phyloP scores from a whole-genome alignment of 1,140 invertebrate genomes.

The Lycorma delicatula region DNA sequence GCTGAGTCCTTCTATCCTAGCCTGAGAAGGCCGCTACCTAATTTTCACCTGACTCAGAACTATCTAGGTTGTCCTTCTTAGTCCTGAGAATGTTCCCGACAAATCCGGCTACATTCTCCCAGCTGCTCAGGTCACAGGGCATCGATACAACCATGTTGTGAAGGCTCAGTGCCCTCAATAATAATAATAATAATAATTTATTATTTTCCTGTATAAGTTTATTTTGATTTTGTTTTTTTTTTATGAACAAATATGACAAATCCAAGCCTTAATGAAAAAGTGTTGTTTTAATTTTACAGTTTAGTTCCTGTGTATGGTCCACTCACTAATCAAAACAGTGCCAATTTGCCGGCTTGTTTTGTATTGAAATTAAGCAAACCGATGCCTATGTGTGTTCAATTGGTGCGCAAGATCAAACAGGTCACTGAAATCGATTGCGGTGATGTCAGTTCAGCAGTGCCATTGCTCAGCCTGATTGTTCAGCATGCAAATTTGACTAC shows the following conservation, averaged over 20 bases:
- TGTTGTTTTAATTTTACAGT: conserved; percentile 34
- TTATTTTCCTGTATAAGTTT: too few relatives aligned
- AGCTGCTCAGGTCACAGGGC: too few relatives aligned
- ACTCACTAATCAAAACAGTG: conserved; percentile 73
- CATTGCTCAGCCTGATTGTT: conserved; percentile 66
- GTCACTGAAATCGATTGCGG: conserved; percentile 62
- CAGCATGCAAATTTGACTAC: conserved; percentile 63
- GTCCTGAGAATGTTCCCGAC: too few relatives aligned
- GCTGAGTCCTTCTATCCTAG: too few relatives aligned
- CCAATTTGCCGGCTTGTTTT: conserved; percentile 82
- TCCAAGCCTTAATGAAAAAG: not conserved
- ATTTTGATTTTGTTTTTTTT: too few relatives aligned
- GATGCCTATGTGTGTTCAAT: conserved; percentile 69
- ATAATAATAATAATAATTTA: too few relatives aligned
- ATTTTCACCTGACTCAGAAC: too few relatives aligned
- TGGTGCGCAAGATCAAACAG: conserved; percentile 63
- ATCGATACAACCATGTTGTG: too few relatives aligned
- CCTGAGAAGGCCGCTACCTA: too few relatives aligned
- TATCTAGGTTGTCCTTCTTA: too few relatives aligned
- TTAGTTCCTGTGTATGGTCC: conserved; percentile 63
- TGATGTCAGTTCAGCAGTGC: conserved; percentile 50
- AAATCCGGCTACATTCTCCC: too few relatives aligned
- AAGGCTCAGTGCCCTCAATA: too few relatives aligned
- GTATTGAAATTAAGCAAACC: conserved; percentile 78
- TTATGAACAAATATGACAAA: not conserved